Base-by-base conservation (phyloP, 2,888 invertebrate species). In the Macaria notata region DNA sequence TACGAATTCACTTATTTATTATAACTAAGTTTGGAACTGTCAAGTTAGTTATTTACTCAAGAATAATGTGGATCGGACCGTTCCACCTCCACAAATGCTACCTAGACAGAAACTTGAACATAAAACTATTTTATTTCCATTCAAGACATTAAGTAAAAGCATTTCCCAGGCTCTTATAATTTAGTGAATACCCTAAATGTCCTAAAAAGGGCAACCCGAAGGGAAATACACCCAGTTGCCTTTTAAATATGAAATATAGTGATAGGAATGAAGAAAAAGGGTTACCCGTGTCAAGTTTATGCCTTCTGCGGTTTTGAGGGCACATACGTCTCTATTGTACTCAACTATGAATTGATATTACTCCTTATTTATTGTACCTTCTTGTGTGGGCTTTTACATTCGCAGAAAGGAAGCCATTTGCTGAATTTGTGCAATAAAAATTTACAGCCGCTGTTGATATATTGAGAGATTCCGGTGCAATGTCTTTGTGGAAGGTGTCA, bases 231-330 rank as follows among this genome's bases (percentile, higher is more conserved):
- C 78, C 56, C 82, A 84, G 86, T 84, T 82, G 82, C 84, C 19
- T 84, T 86, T 87, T 87, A 88, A 88, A 87, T 84, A 83, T 87
- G 86, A 89, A 84, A 86, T 86, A 84, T 83, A 81, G 83, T 72
- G 54, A 54, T 52, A 39, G 72, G 76, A 81, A 87, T 84, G 85
- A 86, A 86, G 86, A 86, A 83, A 83, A 86, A 86, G 86, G 86
- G 86, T 83, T 76, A 83, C 83, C 82, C 81, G 73, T 81, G 87
- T 88, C 88, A 88, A 70, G 76, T 72, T 74, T 72, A 75, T 73
- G 75, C 70, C 64, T 64, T 67, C 66, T 61, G 54, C 46, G 70
- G 64, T 61, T 63, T 52, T 57, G 71, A 66, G 64, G 62, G 49
- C 54, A 75, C 70, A 81, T 84, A 79, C 77, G 81, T 86, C 86